phyloP scores from a whole-genome alignment of 2,888 invertebrate species.

The Eretmocerus hayati region DNA sequence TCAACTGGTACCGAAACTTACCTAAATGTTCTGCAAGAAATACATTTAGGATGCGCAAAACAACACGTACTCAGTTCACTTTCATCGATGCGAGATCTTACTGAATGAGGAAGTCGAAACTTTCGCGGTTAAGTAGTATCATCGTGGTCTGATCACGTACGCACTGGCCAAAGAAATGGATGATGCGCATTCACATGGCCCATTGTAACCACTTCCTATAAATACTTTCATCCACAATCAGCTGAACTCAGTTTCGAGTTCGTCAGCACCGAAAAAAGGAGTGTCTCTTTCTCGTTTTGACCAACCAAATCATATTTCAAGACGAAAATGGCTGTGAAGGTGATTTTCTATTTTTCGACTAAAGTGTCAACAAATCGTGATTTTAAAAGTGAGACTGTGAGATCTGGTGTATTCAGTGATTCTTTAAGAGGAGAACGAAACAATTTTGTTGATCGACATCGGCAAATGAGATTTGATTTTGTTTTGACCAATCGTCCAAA shows the following conservation, averaged over 20 bases:
- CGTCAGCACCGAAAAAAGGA: constrained; percentile 12
- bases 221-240: constrained; percentile 33
- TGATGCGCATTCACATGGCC: constrained; percentile 6
- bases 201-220: constrained; percentile 27
- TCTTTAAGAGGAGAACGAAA: too few species aligned
- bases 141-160: constrained; percentile 31
- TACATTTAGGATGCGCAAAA: not conserved
- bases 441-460: too few species aligned
- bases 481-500: too few species aligned
- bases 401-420: too few species aligned
- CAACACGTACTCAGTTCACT: constrained; percentile 2
- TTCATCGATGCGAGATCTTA: constrained; percentile 13
- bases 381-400: too few species aligned
- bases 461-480: too few species aligned
- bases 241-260: constrained; percentile 33
- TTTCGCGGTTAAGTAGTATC: constrained; percentile 27
- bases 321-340: constrained; percentile 27
- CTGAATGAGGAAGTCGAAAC: constrained; percentile 28
- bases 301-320: not conserved
- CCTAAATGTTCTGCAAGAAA: too few species aligned
- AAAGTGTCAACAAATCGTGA: too few species aligned
- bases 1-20: too few species aligned
- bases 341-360: constrained; percentile 10
- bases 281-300: not conserved
- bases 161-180: constrained; percentile 20